These are phyloP conservation scores for Pantala flavescens DNA, from an alignment of 1,140 invertebrate species.

Conservation along the genomic window DNA sequence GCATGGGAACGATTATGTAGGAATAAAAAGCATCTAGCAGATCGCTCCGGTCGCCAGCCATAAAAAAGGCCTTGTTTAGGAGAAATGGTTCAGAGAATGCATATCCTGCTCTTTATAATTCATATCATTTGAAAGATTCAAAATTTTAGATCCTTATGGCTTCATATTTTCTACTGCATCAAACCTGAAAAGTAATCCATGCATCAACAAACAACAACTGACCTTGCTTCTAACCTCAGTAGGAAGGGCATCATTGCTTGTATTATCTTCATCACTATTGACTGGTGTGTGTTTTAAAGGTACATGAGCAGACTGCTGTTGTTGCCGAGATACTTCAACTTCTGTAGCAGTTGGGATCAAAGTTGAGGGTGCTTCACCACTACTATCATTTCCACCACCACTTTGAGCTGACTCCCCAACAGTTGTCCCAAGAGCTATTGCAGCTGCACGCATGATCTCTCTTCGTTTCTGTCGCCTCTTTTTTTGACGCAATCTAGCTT, in stretches of 20 bases:
- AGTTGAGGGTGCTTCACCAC: conserved; percentile 11
- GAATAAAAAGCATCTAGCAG: too few relatives aligned
- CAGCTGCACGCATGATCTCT: neutral
- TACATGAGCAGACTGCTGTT: conserved; percentile 11
- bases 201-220: neutral
- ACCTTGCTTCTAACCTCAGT: conserved; percentile 14
- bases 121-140: too few relatives aligned
- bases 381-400: neutral
- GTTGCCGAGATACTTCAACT: neutral
- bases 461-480: conserved; percentile 28
- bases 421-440: neutral
- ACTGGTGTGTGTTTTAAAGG: conserved; percentile 15
- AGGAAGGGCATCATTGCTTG: conserved; percentile 16
- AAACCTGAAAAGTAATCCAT: neutral
- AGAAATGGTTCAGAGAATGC: too few relatives aligned
- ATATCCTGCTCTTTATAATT: too few relatives aligned
- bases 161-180: neutral
- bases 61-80: too few relatives aligned
- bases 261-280: conserved; percentile 14
- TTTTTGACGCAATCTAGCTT: conserved; percentile 26
- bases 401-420: neutral
- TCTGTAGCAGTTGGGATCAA: neutral
- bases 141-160: too few relatives aligned
- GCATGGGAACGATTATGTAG: too few relatives aligned
- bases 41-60: too few relatives aligned